phyloP scores from a whole-genome alignment of 2,797 vertebrate genomes.

The Darevskia nairensis region DNA sequence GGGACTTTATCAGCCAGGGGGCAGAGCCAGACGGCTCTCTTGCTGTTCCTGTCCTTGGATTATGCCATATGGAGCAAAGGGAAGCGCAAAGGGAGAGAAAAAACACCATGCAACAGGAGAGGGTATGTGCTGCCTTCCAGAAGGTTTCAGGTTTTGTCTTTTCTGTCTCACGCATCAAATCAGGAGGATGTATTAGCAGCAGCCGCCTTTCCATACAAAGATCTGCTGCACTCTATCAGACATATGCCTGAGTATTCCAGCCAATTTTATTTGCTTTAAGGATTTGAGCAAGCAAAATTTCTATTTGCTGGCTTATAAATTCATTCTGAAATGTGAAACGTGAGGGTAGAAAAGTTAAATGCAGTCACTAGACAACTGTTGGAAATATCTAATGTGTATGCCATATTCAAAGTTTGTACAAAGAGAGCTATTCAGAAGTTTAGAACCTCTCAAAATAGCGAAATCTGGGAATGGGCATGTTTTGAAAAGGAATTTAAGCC shows the following conservation, averaged over 20 bases:
- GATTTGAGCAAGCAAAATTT: fast-evolving
- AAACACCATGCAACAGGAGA: not conserved
- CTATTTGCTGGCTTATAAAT: fast-evolving
- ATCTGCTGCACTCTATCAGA: not conserved
- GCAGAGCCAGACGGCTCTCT: slow-evolving; percentile 20
- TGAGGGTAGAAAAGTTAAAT: not conserved
- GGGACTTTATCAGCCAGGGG: slow-evolving; percentile 36
- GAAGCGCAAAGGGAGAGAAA: not conserved
- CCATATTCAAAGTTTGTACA: not conserved
- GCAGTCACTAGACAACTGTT: not conserved
- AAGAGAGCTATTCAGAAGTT: not conserved
- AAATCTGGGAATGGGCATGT: not conserved
- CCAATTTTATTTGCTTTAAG: fast-evolving
- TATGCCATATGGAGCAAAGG: slow-evolving; percentile 8
- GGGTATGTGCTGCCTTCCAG: slow-evolving; percentile 49
- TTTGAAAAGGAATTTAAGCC: not conserved
- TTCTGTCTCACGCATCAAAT: not conserved
- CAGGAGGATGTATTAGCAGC: not conserved
- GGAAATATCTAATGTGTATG: not conserved
- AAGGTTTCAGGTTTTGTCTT: slow-evolving; percentile 15
- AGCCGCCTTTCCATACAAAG: not conserved
- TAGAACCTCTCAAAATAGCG: not conserved
- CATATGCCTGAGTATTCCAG: not conserved
- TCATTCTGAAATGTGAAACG: not conserved
- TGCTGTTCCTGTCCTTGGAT: not conserved